Percentiles rank a stretch among this genome's conserved stretches.
These are phyloP conservation scores for Sycophila texana DNA, from an alignment of 2,888 invertebrate genomes.

Conservation along the genomic window DNA sequence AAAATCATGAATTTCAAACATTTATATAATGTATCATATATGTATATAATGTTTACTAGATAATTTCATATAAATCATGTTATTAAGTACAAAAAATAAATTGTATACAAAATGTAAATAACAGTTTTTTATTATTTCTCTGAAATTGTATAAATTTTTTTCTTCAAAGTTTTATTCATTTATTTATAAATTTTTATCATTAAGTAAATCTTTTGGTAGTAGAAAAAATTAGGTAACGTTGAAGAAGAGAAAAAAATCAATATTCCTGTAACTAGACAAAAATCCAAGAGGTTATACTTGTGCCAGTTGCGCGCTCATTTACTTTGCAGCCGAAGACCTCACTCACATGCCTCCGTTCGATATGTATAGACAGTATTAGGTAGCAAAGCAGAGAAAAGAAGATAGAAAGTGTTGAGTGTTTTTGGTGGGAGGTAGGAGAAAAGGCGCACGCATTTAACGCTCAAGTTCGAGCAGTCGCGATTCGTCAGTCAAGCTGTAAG, in stretches of 20 bases:
- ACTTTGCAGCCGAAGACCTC: not conserved
- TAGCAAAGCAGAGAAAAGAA: not conserved
- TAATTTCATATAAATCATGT: conserved; percentile 55
- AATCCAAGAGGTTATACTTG: too few relatives aligned
- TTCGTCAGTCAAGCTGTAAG: conserved; percentile 7
- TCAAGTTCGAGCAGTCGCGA: conserved; percentile 27
- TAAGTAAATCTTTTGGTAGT: too few relatives aligned
- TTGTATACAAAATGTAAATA: conserved; percentile 45
- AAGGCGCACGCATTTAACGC: conserved; percentile 44
- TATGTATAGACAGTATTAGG: not conserved
- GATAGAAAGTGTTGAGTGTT: not conserved
- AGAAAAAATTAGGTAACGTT: not conserved
- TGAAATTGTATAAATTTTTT: not conserved
- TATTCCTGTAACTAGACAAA: not conserved
- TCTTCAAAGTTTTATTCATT: not conserved
- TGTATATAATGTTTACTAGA: conserved; percentile 56
- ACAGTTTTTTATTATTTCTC: not conserved
- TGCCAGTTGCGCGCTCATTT: too few relatives aligned
- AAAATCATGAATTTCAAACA: conserved; percentile 49
- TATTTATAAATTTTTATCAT: not conserved
- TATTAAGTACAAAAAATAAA: conserved; percentile 52
- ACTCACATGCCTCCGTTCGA: not conserved
- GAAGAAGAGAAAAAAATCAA: not conserved
- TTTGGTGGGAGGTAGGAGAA: conserved; percentile 41
- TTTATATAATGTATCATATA: conserved; percentile 56